These are phyloP conservation scores for Drosophila oshimai DNA, from an alignment of 1,140 invertebrate species.

Conservation along the genomic window DNA sequence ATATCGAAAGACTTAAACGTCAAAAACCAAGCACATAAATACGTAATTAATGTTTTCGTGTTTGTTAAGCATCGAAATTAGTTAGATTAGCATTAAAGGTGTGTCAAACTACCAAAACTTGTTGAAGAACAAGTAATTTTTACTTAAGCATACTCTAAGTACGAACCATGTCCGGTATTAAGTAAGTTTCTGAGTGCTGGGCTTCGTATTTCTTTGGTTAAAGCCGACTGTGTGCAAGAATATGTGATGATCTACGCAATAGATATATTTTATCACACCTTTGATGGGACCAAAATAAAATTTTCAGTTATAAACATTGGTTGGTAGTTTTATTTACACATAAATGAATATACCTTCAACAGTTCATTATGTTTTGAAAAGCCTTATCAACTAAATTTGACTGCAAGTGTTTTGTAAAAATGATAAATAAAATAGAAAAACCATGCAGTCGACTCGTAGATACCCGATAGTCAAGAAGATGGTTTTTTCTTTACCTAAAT, in stretches of 20 bases:
- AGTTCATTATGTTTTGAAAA: background rate
- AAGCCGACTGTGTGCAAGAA: background rate
- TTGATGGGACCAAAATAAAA: slow-evolving; percentile 5
- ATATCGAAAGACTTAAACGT: background rate
- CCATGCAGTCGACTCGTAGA: background rate
- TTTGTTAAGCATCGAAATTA: background rate
- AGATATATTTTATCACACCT: slow-evolving; percentile 24
- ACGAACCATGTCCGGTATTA: background rate
- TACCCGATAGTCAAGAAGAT: background rate
- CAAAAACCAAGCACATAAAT: background rate
- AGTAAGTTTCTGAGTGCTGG: background rate
- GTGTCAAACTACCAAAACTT: slow-evolving; percentile 14
- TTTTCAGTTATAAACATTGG: slow-evolving; percentile 1
- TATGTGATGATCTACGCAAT: slow-evolving; percentile 11
- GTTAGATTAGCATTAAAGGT: slow-evolving; percentile 4
- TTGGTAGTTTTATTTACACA: background rate
- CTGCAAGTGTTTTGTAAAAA: background rate
- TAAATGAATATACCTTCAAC: background rate
- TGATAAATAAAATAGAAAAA: background rate
- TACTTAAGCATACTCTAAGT: background rate
- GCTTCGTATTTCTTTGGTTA: background rate
- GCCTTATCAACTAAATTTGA: slow-evolving; percentile 1
- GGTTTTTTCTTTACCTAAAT: background rate
- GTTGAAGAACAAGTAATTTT: background rate
- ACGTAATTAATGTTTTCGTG: slow-evolving; percentile 7